Evolutionary conservation across 2,113 vertebrate species (phyloP).

Genomic region (Dendrocopos noguchii): DNA sequence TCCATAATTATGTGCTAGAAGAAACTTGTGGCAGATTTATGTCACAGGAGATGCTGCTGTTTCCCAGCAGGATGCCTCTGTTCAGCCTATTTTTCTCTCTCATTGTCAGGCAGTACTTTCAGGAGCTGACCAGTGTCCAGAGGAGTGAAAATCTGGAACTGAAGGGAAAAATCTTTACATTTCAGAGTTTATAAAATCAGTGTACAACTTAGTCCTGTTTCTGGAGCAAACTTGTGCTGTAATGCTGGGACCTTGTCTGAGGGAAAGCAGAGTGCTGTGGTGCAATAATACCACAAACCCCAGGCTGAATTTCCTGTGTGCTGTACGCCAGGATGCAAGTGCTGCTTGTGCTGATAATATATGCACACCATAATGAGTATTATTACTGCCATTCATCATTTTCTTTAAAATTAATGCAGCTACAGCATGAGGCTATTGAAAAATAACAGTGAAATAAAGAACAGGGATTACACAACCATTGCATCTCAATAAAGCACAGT

Average conservation of each 20-base stretch:
- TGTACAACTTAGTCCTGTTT: background rate
- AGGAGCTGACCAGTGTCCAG: background rate
- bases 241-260: background rate
- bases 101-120: background rate
- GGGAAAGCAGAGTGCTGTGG: background rate
- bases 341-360: background rate
- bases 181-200: background rate
- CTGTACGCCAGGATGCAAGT: background rate
- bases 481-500: background rate
- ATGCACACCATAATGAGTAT: background rate
- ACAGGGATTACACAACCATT: background rate
- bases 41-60: background rate
- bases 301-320: background rate
- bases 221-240: background rate
- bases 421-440: background rate
- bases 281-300: background rate
- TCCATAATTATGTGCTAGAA: background rate
- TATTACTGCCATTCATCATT: conserved; percentile 14
- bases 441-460: background rate
- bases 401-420: conserved; percentile 10
- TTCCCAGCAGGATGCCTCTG: background rate
- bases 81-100: background rate
- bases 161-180: background rate
- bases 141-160: background rate
- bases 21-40: background rate